Conservation (phyloP, 2,888 invertebrate genomes). For the Drosophila kambysellisi region DNA sequence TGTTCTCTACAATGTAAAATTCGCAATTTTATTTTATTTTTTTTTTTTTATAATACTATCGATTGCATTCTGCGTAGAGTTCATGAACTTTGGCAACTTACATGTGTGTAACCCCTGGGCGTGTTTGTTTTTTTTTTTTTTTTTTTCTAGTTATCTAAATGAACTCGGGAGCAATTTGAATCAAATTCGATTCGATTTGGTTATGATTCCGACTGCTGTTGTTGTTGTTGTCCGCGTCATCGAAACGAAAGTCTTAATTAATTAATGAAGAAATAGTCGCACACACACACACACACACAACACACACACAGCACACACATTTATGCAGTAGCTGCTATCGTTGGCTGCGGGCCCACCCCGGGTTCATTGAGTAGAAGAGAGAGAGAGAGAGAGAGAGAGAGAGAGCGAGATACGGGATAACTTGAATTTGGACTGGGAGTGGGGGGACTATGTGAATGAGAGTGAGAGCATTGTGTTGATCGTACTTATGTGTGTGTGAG, state of each 20-base stretch:
- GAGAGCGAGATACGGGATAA: background rate
- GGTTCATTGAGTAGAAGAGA: constrained; percentile 37
- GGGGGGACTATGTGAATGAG: constrained; percentile 1
- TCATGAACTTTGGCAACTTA: background rate
- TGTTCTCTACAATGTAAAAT: background rate
- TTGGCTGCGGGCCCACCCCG: constrained; percentile 13
- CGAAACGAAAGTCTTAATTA: constrained; percentile 58
- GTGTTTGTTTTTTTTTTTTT: background rate
- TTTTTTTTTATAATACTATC: background rate
- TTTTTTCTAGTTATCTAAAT: constrained; percentile 8
- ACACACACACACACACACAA: background rate
- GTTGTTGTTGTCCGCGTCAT: constrained; percentile 38
- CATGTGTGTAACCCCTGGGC: constrained; percentile 4
- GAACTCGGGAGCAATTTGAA: constrained; percentile 6
- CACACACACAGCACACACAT: background rate
- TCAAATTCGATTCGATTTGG: constrained; percentile 30
- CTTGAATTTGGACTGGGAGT: background rate
- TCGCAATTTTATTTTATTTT: background rate
- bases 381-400: background rate
- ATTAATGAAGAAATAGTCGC: constrained; percentile 53
- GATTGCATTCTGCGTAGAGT: background rate
- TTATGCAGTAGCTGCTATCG: constrained; percentile 1
- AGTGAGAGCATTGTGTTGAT: constrained; percentile 19
- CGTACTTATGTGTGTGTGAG: background rate
- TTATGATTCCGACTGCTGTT: background rate